These are phyloP conservation scores for Cyprinodon brontotheroides DNA, from an alignment of 2,113 vertebrate species.

Conservation along the genomic window DNA sequence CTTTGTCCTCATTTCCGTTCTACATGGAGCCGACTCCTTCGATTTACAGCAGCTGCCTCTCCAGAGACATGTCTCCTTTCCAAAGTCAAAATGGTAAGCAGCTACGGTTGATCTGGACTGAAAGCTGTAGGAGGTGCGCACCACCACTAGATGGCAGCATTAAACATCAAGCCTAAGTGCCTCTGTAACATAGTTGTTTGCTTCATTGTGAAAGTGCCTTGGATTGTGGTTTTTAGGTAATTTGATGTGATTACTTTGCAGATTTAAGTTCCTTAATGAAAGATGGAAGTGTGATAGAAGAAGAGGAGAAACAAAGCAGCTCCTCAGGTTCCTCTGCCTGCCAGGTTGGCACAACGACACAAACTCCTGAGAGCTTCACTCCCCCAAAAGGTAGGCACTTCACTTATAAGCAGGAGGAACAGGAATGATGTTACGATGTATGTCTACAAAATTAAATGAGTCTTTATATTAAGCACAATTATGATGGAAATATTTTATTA, in stretches of 20 bases:
- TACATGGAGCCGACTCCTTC: conserved; percentile 64
- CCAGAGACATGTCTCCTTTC: conserved; percentile 66
- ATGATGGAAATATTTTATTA: not conserved
- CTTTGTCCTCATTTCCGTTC: conserved; percentile 65
- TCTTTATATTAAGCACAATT: not conserved
- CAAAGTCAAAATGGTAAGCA: conserved; percentile 64
- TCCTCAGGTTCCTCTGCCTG: conserved; percentile 89
- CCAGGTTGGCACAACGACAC: conserved; percentile 91
- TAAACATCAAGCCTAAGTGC: not conserved
- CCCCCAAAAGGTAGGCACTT: conserved; percentile 77
- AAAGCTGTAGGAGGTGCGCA: not conserved
- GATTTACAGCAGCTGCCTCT: conserved; percentile 67
- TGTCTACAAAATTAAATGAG: not conserved
- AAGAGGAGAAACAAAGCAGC: conserved; percentile 80
- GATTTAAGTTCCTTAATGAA: conserved; percentile 77
- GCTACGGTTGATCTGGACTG: not conserved
- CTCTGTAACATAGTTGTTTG: not conserved
- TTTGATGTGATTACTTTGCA: conserved; percentile 44
- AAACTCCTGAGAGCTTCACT: conserved; percentile 70
- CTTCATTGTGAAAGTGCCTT: not conserved
- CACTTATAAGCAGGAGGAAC: not conserved
- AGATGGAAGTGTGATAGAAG: conserved; percentile 79
- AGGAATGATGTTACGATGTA: not conserved
- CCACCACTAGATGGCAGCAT: conserved; percentile 32
- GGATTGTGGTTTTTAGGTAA: not conserved